These are phyloP conservation scores for Platycercus adscitus DNA, from an alignment of 2,113 vertebrate species.

Conservation along the genomic window DNA sequence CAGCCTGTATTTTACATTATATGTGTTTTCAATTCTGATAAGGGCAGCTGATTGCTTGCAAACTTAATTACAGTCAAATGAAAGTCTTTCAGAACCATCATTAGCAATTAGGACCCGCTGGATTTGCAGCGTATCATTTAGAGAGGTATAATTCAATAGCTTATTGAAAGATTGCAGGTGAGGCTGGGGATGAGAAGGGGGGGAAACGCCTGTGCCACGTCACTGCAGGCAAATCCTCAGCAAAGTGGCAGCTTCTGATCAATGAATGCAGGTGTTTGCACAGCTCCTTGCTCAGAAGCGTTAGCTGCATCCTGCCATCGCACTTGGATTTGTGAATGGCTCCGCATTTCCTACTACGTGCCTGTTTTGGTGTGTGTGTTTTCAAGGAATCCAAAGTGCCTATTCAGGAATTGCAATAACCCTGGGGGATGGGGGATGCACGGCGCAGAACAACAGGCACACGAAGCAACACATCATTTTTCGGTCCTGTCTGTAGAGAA, in stretches of 20 bases:
- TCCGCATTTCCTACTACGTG: not conserved
- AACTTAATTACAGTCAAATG: slow-evolving; percentile 70
- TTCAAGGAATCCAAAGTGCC: not conserved
- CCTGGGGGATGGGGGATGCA: not conserved
- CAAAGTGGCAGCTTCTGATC: slow-evolving; percentile 34
- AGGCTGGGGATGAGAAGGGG: slow-evolving; percentile 45
- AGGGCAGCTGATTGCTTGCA: slow-evolving; percentile 69
- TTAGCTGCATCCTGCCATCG: not conserved
- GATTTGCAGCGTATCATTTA: slow-evolving; percentile 48
- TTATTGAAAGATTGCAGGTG: slow-evolving; percentile 65
- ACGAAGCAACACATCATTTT: not conserved
- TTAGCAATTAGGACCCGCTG: slow-evolving; percentile 63
- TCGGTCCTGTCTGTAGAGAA: not conserved
- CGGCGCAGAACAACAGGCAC: not conserved
- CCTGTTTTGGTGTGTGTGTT: not conserved
- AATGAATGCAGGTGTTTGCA: not conserved
- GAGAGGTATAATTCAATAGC: slow-evolving; percentile 55
- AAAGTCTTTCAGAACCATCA: slow-evolving; percentile 67
- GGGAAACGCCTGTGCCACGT: not conserved
- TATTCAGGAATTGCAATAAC: not conserved
- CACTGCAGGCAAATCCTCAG: not conserved
- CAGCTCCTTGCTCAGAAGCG: not conserved
- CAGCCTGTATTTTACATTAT: slow-evolving; percentile 51
- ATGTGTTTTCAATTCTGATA: slow-evolving; percentile 49
- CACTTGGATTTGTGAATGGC: not conserved